Percentiles rank a stretch among this genome's conserved stretches.
These are phyloP conservation scores for Drosophila leontia DNA, from an alignment of 1,140 invertebrate species.

Conservation along the genomic window DNA sequence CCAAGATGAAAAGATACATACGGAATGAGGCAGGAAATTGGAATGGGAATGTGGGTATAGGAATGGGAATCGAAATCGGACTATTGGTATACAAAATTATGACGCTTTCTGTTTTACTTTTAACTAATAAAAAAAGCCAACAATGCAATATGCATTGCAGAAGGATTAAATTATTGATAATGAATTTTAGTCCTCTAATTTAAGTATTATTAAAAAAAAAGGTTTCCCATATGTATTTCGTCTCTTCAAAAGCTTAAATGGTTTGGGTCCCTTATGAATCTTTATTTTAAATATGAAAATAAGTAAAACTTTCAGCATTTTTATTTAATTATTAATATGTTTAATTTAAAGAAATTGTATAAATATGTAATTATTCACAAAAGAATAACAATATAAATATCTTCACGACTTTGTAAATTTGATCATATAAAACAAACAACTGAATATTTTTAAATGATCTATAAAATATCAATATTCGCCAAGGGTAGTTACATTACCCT, in stretches of 20 bases:
- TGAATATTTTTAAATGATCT: not conserved
- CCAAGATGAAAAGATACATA: slow-evolving; percentile 64
- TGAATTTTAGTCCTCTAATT: too few species aligned
- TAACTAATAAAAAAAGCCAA: not conserved
- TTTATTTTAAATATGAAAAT: too few species aligned
- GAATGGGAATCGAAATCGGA: not conserved
- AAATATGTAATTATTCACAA: too few species aligned
- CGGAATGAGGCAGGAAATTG: slow-evolving; percentile 43
- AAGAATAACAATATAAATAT: too few species aligned
- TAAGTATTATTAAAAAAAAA: too few species aligned
- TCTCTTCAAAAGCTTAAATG: too few species aligned
- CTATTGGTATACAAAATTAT: slow-evolving; percentile 12
- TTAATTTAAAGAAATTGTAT: too few species aligned
- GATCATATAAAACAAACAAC: not conserved
- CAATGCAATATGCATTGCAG: not conserved
- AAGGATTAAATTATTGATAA: not conserved
- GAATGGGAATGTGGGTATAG: slow-evolving; percentile 3
- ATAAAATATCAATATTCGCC: not conserved
- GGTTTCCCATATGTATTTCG: too few species aligned
- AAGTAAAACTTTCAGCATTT: too few species aligned
- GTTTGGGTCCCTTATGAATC: too few species aligned
- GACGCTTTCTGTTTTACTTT: slow-evolving; percentile 3
- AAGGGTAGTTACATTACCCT: not conserved
- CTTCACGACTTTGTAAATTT: too few species aligned
- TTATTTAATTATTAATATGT: too few species aligned